phyloP scores from a whole-genome alignment of 2,113 vertebrate species.

The Actenoides lindsayi region DNA sequence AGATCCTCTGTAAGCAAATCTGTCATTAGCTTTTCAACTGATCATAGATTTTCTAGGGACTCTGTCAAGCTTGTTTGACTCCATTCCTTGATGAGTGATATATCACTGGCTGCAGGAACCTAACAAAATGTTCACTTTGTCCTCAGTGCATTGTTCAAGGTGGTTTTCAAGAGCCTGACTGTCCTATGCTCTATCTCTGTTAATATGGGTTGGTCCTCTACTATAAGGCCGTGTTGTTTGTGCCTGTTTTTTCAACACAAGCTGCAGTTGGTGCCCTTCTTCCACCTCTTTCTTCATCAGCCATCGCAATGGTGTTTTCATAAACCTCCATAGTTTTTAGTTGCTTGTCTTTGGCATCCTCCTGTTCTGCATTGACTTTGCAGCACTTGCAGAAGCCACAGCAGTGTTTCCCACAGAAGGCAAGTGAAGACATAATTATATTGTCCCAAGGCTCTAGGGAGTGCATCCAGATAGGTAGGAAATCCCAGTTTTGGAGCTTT shows the following conservation, averaged over 20 bases:
- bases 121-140: conserved; percentile 8
- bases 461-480: conserved; percentile 87
- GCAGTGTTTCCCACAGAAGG: conserved; percentile 76
- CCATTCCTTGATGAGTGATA: conserved; percentile 2
- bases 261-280: neutral
- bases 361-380: conserved; percentile 21
- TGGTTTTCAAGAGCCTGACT: conserved; percentile 43
- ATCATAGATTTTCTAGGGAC: conserved; percentile 19
- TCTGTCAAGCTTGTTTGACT: conserved; percentile 37
- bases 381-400: conserved; percentile 84
- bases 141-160: conserved; percentile 49
- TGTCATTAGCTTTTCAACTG: conserved; percentile 11
- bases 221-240: conserved; percentile 73
- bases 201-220: neutral
- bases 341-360: conserved; percentile 50
- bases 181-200: neutral
- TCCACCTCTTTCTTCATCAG: conserved; percentile 46
- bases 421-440: conserved; percentile 36
- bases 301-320: conserved; percentile 78
- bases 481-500: conserved; percentile 85
- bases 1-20: conserved; percentile 1
- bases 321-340: conserved; percentile 77
- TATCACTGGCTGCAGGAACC: conserved; percentile 20
- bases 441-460: conserved; percentile 90
- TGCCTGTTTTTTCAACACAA: conserved; percentile 1